These are phyloP conservation scores for Drosophila anomelani DNA, from an alignment of 2,888 invertebrate genomes.

Conservation along the genomic window DNA sequence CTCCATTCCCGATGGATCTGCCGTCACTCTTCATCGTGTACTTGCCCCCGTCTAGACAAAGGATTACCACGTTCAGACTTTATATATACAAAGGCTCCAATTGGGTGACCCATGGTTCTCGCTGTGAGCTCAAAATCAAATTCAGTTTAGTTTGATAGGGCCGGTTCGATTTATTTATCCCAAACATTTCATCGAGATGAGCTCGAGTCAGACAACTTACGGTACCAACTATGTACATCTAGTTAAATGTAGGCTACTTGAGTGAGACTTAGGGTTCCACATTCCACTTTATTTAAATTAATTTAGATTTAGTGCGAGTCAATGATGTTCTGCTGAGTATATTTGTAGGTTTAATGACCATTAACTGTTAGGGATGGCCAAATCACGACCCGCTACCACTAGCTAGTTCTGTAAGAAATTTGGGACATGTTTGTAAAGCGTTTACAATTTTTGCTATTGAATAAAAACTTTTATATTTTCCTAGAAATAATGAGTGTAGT, in stretches of 20 bases:
- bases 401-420: constrained; percentile 35
- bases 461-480: constrained; percentile 76
- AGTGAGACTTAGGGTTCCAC: constrained; percentile 39
- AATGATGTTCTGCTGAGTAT: constrained; percentile 44
- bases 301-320: constrained; percentile 28
- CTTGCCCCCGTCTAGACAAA: constrained; percentile 25
- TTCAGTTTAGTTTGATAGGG: constrained; percentile 3
- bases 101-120: background rate
- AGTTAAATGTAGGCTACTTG: constrained; percentile 28
- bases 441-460: constrained; percentile 64
- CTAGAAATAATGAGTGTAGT: constrained; percentile 49
- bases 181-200: constrained; percentile 24
- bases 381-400: constrained; percentile 29
- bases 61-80: constrained; percentile 1
- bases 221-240: constrained; percentile 32
- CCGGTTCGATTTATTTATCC: constrained; percentile 28
- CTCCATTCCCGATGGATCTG: constrained; percentile 5
- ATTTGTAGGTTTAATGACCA: constrained; percentile 44
- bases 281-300: constrained; percentile 57
- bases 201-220: constrained; percentile 52
- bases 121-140: constrained; percentile 5
- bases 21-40: constrained; percentile 9
- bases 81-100: constrained; percentile 3
- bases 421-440: constrained; percentile 64
- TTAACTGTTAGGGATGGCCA: constrained; percentile 43